Evolutionary conservation across 1,140 invertebrate species (phyloP).

Genomic region (Bilobella aurantiaca): DNA sequence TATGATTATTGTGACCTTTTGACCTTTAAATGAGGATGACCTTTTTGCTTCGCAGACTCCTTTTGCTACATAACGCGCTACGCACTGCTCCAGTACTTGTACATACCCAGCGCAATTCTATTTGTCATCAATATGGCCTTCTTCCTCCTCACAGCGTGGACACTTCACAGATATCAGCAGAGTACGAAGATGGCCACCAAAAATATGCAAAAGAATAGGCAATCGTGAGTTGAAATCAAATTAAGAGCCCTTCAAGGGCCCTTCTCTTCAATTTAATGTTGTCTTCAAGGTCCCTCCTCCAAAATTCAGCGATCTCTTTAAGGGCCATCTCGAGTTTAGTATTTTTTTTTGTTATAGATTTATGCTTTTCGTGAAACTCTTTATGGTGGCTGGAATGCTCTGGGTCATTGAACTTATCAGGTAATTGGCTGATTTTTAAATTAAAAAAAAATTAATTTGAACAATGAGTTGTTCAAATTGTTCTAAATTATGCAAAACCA

Average conservation of each 20-base stretch:
- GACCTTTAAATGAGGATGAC: background rate
- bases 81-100: conserved; percentile 33
- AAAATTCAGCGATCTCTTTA: background rate
- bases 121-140: conserved; percentile 38
- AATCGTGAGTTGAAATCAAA: background rate
- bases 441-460: background rate
- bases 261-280: background rate
- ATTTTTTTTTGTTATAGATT: background rate
- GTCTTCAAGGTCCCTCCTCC: background rate
- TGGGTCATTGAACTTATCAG: background rate
- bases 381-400: background rate
- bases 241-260: background rate
- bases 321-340: background rate
- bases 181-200: conserved; percentile 32
- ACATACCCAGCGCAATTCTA: conserved; percentile 36
- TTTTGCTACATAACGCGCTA: conserved; percentile 11
- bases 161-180: conserved; percentile 34
- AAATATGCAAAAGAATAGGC: conserved; percentile 12
- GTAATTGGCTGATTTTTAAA: background rate
- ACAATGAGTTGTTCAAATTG: background rate
- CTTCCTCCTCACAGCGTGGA: conserved; percentile 38
- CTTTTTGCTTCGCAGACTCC: background rate
- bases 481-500: background rate
- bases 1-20: background rate
- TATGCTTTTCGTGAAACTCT: background rate